Conservation (phyloP, 2,797 vertebrate genomes). For the Acanthis flammea region DNA sequence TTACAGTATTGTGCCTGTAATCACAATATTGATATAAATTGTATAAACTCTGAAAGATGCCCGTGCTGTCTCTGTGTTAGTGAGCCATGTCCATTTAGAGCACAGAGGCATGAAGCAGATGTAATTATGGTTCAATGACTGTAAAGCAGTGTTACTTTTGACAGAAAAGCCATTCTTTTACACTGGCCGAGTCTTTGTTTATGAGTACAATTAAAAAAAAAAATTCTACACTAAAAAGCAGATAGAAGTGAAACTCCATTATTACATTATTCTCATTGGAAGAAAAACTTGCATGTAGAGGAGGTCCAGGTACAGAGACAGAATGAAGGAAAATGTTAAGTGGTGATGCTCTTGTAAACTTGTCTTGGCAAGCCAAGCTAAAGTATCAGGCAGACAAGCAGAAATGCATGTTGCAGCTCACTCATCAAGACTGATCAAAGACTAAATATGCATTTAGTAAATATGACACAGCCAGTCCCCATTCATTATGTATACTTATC, state of each 20-base stretch:
- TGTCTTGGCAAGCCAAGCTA: neutral
- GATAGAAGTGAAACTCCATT: neutral
- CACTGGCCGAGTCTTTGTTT: neutral
- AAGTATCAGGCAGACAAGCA: neutral
- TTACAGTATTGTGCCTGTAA: neutral
- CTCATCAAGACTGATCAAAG: neutral
- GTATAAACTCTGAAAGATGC: neutral
- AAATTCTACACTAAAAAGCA: neutral
- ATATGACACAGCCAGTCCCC: neutral
- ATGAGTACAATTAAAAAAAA: neutral
- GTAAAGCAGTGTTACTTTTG: neutral
- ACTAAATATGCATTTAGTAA: neutral
- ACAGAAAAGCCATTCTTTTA: neutral
- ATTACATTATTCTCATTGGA: neutral
- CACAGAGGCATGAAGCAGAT: neutral
- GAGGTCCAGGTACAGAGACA: neutral
- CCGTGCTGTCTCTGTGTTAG: neutral
- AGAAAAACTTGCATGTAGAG: neutral
- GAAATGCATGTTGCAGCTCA: neutral
- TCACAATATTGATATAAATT: neutral
- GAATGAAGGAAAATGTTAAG: neutral
- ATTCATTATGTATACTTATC: neutral
- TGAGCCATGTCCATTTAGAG: neutral
- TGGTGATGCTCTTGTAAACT: neutral
- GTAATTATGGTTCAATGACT: neutral